Evolutionary conservation across 2,113 vertebrate genomes (phyloP).

Genomic region (Oceanodroma tethys): DNA sequence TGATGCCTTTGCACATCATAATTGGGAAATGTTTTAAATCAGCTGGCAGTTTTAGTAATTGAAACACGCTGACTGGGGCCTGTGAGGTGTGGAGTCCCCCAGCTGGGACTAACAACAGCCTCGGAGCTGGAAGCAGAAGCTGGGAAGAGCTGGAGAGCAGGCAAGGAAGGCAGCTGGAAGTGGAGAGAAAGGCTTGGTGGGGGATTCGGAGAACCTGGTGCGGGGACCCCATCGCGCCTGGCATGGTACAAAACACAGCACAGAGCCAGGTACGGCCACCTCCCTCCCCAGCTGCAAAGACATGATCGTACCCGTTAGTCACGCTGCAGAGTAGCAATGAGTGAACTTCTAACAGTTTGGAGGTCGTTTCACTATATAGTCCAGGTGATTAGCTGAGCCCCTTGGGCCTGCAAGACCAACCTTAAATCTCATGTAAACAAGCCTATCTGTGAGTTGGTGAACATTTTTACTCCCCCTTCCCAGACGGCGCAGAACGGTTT

Average conservation of each 20-base stretch:
- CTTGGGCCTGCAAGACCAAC: neutral
- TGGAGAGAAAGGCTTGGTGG: rapidly evolving
- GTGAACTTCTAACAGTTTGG: neutral
- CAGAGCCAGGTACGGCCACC: neutral
- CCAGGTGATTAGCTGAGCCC: neutral
- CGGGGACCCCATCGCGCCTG: rapidly evolving
- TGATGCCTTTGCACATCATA: neutral
- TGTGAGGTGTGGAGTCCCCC: neutral
- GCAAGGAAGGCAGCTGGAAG: neutral
- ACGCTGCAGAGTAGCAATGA: neutral
- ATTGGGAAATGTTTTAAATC: constrained; percentile 42
- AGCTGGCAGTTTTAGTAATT: neutral
- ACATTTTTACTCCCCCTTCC: neutral
- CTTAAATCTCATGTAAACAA: neutral
- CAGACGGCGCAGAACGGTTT: neutral
- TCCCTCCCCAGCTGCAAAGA: neutral
- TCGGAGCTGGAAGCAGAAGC: neutral
- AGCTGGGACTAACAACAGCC: neutral
- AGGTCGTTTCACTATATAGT: neutral
- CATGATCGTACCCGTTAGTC: neutral
- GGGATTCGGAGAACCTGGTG: neutral
- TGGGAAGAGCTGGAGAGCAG: neutral
- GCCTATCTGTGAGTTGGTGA: neutral
- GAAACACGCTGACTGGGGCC: neutral
- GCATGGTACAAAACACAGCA: rapidly evolving